Base-by-base conservation (phyloP, 2,888 invertebrate species). In the Diaperis boleti region DNA sequence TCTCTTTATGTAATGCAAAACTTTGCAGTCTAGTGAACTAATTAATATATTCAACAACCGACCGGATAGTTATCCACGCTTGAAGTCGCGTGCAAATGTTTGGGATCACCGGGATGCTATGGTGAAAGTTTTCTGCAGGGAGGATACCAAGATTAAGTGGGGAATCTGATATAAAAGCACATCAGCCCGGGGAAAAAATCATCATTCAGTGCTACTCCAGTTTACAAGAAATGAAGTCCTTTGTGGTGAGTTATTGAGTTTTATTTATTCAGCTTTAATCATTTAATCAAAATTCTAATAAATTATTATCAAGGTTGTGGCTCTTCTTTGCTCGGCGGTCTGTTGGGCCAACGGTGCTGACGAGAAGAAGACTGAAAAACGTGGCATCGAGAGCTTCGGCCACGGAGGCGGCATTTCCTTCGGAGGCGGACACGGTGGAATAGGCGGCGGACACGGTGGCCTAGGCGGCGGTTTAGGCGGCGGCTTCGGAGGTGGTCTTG, bases 401-500 rank as follows among this genome's bases (percentile, higher is more conserved):
- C 59, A 62, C 15, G 62, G 62, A 41, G 61, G 61, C 52, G 56
- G 59, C 49, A 49, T 59, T 26, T 45, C 45, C 8, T 35, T 22
- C 11, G 57, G 22, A 37, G 59, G 59, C 37, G 56, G 56, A 50
- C 52, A 18, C 29, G 49, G 62, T 17, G 56, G 59, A 6, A 3
- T 37, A 8, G 37, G 37, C 6, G 41, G 41, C n/a, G 67, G 66
- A 8, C 41, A 77, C 78, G 1, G 80, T 79, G 4, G 60, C 14
- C n/a, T 42, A 1, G 57, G 56, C 4, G 64, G 62, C 15, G 54
- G 62, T 3, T 13, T 42, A 20, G 54, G 52, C 8, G 59, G 65
- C 15, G 67, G 65, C 13, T 13, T 17, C 7, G 41, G 47, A 11
- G 39, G 59, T 8, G 63, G 59, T 20, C 45, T 50, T 11, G 61